Percentiles rank a stretch among this genome's conserved stretches.
These are phyloP conservation scores for Smutsia gigantea DNA, from an alignment of 2,797 vertebrate genomes.

Conservation along the genomic window DNA sequence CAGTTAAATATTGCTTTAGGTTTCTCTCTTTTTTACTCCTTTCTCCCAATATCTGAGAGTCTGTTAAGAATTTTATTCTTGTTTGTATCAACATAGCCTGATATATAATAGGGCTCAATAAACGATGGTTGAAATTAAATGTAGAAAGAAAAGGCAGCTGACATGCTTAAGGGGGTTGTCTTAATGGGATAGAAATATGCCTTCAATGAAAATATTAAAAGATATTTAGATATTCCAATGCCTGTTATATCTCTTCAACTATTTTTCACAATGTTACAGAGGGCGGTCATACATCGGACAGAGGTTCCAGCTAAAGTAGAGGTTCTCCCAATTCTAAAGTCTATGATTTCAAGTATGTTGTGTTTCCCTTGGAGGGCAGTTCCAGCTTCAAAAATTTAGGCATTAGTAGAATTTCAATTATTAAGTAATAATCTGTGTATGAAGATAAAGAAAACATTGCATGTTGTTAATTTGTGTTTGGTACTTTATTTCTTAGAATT, in stretches of 20 bases:
- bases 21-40: neutral
- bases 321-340: neutral
- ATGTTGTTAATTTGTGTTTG: neutral
- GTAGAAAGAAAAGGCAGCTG: neutral
- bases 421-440: neutral
- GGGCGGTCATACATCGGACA: neutral
- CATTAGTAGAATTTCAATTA: neutral
- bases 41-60: neutral
- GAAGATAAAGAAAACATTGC: neutral
- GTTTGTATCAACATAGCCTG: neutral
- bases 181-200: neutral
- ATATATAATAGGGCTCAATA: neutral
- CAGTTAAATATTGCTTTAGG: neutral
- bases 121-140: slow-evolving; percentile 6
- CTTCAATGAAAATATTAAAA: neutral
- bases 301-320: neutral
- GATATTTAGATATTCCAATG: neutral
- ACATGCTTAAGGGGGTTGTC: neutral
- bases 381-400: neutral
- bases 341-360: neutral
- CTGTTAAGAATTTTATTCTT: neutral
- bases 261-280: neutral
- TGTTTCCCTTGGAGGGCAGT: neutral
- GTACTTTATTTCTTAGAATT: slow-evolving; percentile 37
- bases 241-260: neutral